Conservation (phyloP, 2,113 vertebrate genomes). For the Paradisaea rubra region DNA sequence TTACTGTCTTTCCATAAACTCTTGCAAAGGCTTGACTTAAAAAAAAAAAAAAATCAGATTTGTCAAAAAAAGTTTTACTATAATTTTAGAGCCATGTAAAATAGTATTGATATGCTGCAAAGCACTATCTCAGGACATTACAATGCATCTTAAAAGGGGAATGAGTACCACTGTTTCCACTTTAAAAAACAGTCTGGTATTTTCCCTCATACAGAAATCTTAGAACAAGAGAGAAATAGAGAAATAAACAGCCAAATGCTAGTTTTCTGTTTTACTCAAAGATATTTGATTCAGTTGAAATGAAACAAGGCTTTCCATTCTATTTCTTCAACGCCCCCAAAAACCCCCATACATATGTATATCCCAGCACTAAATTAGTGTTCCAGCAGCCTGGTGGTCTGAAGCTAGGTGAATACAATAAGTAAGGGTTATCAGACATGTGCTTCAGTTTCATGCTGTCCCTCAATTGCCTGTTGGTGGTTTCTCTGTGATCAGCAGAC, state of each 20-base stretch:
- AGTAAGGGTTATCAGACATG: background rate
- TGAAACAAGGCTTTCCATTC: background rate
- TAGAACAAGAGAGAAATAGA: background rate
- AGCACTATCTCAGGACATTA: background rate
- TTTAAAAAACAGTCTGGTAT: background rate
- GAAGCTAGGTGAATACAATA: background rate
- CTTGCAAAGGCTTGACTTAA: background rate
- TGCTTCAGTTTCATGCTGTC: background rate
- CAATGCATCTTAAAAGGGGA: background rate
- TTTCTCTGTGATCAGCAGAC: background rate
- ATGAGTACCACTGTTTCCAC: background rate
- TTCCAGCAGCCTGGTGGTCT: background rate
- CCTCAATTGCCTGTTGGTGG: background rate
- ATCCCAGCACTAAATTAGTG: background rate
- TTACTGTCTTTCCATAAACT: background rate
- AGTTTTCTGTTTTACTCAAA: background rate
- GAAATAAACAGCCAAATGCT: background rate
- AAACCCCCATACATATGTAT: background rate
- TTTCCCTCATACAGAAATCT: background rate
- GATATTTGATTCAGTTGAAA: background rate
- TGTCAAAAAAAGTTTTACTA: background rate
- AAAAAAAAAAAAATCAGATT: background rate
- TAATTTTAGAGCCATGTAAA: background rate
- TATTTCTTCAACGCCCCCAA: background rate
- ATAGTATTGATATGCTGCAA: background rate